These are phyloP conservation scores for Cyanoliseus patagonus DNA, from an alignment of 2,113 vertebrate genomes.

Conservation along the genomic window DNA sequence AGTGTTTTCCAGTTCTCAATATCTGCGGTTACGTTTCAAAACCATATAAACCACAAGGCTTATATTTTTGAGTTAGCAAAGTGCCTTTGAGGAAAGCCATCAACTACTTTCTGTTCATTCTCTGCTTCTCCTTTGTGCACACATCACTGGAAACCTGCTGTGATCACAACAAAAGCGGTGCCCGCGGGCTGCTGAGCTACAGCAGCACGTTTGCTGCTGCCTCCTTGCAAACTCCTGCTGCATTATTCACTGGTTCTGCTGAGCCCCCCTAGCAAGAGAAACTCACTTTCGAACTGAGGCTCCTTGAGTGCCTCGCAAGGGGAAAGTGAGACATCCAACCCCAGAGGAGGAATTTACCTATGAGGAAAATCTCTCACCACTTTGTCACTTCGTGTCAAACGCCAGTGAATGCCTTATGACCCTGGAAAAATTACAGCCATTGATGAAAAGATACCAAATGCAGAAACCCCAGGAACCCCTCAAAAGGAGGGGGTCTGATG, in stretches of 20 bases:
- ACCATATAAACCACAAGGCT: slow-evolving; percentile 53
- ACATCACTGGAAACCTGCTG: neutral
- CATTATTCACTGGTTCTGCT: neutral
- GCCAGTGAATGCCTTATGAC: neutral
- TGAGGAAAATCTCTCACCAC: neutral
- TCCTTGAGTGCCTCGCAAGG: rapidly evolving
- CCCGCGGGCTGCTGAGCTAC: neutral
- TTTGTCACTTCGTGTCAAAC: neutral
- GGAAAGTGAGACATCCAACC: neutral
- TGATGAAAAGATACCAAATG: neutral
- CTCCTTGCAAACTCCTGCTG: neutral
- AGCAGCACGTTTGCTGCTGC: neutral
- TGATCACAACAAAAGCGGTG: neutral
- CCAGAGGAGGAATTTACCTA: neutral
- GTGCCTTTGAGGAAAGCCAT: slow-evolving; percentile 45
- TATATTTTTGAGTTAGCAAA: slow-evolving; percentile 37
- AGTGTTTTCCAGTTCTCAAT: slow-evolving; percentile 21
- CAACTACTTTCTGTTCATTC: slow-evolving; percentile 21
- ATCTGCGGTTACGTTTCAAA: slow-evolving; percentile 56
- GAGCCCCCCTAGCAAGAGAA: neutral
- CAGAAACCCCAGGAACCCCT: neutral
- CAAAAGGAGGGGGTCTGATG: neutral
- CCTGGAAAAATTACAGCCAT: neutral
- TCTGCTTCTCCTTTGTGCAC: neutral
- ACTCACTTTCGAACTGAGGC: neutral